phyloP scores from a whole-genome alignment of 2,888 invertebrate genomes.

The Hedychridium roseum region DNA sequence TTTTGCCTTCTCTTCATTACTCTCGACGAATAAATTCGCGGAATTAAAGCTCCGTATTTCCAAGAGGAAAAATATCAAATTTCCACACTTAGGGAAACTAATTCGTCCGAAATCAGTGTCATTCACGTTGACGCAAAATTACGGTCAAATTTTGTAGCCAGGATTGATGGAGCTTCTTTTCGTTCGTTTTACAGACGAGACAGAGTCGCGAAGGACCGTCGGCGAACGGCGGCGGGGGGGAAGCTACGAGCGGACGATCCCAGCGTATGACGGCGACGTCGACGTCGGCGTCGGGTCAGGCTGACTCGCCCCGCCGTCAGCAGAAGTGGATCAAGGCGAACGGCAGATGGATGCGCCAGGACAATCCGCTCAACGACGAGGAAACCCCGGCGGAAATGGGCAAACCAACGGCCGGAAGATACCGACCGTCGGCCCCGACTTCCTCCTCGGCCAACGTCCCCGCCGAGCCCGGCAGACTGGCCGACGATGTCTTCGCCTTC shows the following conservation, averaged over 20 bases:
- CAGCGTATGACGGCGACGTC: constrained; percentile 35
- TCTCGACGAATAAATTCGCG: too few species aligned
- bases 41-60: too few species aligned
- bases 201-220: constrained; percentile 53
- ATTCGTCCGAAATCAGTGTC: too few species aligned
- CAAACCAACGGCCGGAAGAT: constrained; percentile 25
- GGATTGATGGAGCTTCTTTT: too few species aligned
- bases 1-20: too few species aligned
- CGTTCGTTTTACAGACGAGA: constrained; percentile 58
- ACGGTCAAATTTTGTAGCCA: too few species aligned
- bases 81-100: too few species aligned
- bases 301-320: constrained; percentile 18
- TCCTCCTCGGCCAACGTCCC: constrained; percentile 22
- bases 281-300: constrained; percentile 17
- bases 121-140: too few species aligned
- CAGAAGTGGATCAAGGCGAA: constrained; percentile 20
- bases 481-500: constrained; percentile 47
- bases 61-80: too few species aligned
- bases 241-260: constrained; percentile 39
- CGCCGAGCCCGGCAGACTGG: constrained; percentile 29
- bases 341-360: constrained; percentile 14
- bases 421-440: constrained; percentile 36
- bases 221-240: constrained; percentile 45
- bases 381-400: constrained; percentile 7
- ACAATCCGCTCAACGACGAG: constrained; percentile 6